These are phyloP conservation scores for Tipula unca DNA, from an alignment of 2,888 invertebrate genomes.

Conservation along the genomic window DNA sequence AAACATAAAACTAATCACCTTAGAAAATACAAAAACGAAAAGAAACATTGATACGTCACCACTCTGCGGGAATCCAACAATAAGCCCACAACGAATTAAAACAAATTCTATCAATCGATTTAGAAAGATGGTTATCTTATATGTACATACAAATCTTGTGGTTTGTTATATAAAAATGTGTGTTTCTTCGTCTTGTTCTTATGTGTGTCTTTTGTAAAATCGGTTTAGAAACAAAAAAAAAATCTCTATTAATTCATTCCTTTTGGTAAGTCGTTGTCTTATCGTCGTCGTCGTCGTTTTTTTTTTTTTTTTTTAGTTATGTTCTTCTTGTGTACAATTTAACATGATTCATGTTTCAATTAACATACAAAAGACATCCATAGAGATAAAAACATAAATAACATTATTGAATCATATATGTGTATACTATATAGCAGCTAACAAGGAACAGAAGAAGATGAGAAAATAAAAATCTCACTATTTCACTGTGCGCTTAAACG, in stretches of 20 bases:
- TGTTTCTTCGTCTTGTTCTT: background rate
- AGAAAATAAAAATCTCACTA: background rate
- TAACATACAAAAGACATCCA: background rate
- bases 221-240: background rate
- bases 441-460: background rate
- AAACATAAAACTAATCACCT: background rate
- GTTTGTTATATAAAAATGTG: background rate
- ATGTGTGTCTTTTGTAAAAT: background rate
- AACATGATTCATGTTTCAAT: slow-evolving; percentile 14
- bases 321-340: background rate
- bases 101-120: slow-evolving; percentile 14
- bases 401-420: background rate
- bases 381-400: background rate
- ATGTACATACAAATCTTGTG: background rate
- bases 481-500: background rate
- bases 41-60: slow-evolving; percentile 2
- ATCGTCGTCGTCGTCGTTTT: background rate
- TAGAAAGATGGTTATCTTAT: background rate
- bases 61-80: slow-evolving; percentile 14
- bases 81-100: background rate
- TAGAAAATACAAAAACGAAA: background rate
- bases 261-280: slow-evolving; percentile 4
- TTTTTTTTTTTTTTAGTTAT: background rate
- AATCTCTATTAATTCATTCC: slow-evolving; percentile 10
- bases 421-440: background rate